Conservation (phyloP, 2,888 invertebrate species). For the Andrena hattorfiana region DNA sequence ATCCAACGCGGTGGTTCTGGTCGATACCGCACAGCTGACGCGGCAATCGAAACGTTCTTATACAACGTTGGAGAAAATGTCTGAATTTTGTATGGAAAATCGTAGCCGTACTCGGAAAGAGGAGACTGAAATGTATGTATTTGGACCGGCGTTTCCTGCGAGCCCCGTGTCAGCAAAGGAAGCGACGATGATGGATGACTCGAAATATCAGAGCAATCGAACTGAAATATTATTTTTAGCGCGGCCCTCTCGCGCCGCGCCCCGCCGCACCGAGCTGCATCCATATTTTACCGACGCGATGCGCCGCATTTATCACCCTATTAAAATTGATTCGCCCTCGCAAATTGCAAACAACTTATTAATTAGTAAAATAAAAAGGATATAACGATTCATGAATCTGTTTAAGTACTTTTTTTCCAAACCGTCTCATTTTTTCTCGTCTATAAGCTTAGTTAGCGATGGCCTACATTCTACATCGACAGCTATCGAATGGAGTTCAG, state of each 20-base stretch:
- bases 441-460: too few relatives aligned
- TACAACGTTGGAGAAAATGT: conserved; percentile 11
- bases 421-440: background rate
- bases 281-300: conserved; percentile 62
- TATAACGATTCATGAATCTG: background rate
- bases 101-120: conserved; percentile 31
- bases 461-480: too few relatives aligned
- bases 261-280: conserved; percentile 50
- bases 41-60: conserved; percentile 16
- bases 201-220: conserved; percentile 70
- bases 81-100: conserved; percentile 50
- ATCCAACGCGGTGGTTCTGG: background rate
- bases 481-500: too few relatives aligned
- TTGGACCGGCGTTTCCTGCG: conserved; percentile 65
- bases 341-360: conserved; percentile 36
- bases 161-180: conserved; percentile 64
- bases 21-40: conserved; percentile 3
- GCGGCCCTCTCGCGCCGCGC: conserved; percentile 48
- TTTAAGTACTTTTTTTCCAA: background rate
- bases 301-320: conserved; percentile 65
- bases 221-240: conserved; percentile 75
- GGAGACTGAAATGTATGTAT: conserved; percentile 60
- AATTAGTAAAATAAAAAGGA: conserved; percentile 3
- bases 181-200: conserved; percentile 85
- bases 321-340: conserved; percentile 57